Evolutionary conservation across 2,888 invertebrate genomes (phyloP).

Genomic region (Agrilus cyanescens): DNA sequence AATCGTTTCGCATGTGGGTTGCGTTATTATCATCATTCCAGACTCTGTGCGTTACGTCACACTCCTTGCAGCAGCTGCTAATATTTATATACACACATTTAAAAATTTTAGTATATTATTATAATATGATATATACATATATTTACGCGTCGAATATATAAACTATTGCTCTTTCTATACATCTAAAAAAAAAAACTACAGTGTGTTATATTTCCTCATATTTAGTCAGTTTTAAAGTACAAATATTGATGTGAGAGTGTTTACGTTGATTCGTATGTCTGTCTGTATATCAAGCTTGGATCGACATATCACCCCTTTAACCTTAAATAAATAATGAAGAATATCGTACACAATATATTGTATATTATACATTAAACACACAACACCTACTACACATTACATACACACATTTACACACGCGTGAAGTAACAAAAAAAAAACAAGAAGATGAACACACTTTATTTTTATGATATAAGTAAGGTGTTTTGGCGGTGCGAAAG

Average conservation of each 20-base stretch:
- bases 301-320: slow-evolving; percentile 19
- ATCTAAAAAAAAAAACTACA: not conserved
- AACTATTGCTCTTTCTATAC: slow-evolving; percentile 2
- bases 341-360: slow-evolving; percentile 9
- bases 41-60: not conserved
- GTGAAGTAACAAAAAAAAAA: too few relatives aligned
- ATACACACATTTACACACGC: too few relatives aligned
- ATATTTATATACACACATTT: slow-evolving; percentile 13
- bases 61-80: slow-evolving; percentile 14
- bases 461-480: too few relatives aligned
- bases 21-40: not conserved
- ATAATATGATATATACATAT: slow-evolving; percentile 1
- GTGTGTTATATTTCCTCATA: slow-evolving; percentile 36
- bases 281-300: slow-evolving; percentile 17
- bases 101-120: not conserved
- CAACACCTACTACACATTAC: not conserved
- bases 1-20: not conserved
- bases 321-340: not conserved
- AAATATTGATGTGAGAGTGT: slow-evolving; percentile 48
- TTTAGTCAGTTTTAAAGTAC: slow-evolving; percentile 72
- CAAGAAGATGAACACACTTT: too few relatives aligned
- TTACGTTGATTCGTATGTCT: slow-evolving; percentile 20
- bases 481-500: too few relatives aligned
- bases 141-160: slow-evolving; percentile 4
- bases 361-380: not conserved